These are phyloP conservation scores for Helobdella robusta DNA, from an alignment of 2,888 invertebrate genomes.

Conservation along the genomic window DNA sequence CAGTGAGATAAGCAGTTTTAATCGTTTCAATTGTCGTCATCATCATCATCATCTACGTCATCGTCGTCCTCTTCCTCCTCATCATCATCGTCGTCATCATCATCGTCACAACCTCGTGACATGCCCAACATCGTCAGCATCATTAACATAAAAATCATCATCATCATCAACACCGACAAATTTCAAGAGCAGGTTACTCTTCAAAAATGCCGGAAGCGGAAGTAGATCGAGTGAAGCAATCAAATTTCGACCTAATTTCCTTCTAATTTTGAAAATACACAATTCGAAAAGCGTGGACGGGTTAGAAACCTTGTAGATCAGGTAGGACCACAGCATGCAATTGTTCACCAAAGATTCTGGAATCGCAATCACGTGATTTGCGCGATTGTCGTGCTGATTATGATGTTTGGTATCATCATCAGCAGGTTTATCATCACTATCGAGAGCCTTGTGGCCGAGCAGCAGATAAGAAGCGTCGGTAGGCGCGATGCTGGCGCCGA, in stretches of 20 bases:
- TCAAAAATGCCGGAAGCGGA: slow-evolving; percentile 20
- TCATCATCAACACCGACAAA: slow-evolving; percentile 3
- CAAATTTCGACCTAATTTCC: slow-evolving; percentile 2
- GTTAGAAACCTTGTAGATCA: slow-evolving; percentile 19
- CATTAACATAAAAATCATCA: neutral
- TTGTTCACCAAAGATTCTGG: slow-evolving; percentile 11
- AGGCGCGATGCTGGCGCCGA: slow-evolving; percentile 22
- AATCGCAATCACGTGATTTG: slow-evolving; percentile 1
- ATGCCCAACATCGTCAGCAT: neutral
- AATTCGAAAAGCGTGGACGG: slow-evolving; percentile 24
- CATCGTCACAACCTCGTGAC: neutral
- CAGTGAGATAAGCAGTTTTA: too few relatives aligned
- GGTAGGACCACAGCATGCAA: slow-evolving; percentile 20
- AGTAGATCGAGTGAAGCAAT: neutral
- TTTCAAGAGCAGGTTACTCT: slow-evolving; percentile 20
- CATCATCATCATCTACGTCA: too few relatives aligned
- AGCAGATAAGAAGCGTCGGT: slow-evolving; percentile 4
- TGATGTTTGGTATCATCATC: too few relatives aligned
- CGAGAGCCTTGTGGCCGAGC: neutral
- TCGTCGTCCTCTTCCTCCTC: too few relatives aligned
- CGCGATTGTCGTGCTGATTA: too few relatives aligned
- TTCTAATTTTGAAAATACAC: slow-evolving; percentile 17
- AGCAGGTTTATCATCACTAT: too few relatives aligned
- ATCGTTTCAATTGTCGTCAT: too few relatives aligned
- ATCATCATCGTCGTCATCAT: too few relatives aligned